Conservation (phyloP, 2,113 vertebrate genomes). For the Nerophis lumbriciformis region DNA sequence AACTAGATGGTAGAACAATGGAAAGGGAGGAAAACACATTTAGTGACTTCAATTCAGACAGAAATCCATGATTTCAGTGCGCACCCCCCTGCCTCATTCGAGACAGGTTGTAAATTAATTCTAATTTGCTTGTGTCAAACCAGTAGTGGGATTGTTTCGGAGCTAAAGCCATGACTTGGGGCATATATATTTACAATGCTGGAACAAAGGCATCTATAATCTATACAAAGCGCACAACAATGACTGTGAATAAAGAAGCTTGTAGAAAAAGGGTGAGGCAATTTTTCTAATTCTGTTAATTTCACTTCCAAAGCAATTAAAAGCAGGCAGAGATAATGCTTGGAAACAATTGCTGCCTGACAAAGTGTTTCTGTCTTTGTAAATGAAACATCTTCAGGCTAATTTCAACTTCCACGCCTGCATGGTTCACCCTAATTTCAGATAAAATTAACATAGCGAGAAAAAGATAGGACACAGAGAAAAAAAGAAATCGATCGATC, state of each 20-base stretch:
- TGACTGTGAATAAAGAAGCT: constrained; percentile 87
- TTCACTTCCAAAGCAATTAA: constrained; percentile 98
- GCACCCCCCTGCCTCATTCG: constrained; percentile 17
- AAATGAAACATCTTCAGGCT: constrained; percentile 87
- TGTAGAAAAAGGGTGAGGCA: constrained; percentile 81
- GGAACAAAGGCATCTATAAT: constrained; percentile 90
- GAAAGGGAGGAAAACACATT: constrained; percentile 26
- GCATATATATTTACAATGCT: constrained; percentile 83
- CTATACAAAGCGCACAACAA: constrained; percentile 88
- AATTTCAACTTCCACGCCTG: constrained; percentile 81
- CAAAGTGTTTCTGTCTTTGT: constrained; percentile 86
- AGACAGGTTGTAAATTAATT: constrained; percentile 74
- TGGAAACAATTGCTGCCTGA: constrained; percentile 82
- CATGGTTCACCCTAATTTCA: constrained; percentile 74
- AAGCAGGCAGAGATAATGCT: constrained; percentile 84
- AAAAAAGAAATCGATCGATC: constrained; percentile 66
- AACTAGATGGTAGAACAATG: neutral
- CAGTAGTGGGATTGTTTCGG: constrained; percentile 65
- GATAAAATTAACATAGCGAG: constrained; percentile 87
- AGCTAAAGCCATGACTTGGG: constrained; percentile 80
- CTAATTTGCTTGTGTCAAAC: constrained; percentile 58
- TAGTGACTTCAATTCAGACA: constrained; percentile 24
- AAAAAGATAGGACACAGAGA: constrained; percentile 27
- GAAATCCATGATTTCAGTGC: constrained; percentile 22
- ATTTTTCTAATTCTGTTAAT: constrained; percentile 97